Percentiles rank a stretch among this genome's conserved stretches.
Conservation (phyloP, 2,113 vertebrate species). For the Lathamus discolor region DNA sequence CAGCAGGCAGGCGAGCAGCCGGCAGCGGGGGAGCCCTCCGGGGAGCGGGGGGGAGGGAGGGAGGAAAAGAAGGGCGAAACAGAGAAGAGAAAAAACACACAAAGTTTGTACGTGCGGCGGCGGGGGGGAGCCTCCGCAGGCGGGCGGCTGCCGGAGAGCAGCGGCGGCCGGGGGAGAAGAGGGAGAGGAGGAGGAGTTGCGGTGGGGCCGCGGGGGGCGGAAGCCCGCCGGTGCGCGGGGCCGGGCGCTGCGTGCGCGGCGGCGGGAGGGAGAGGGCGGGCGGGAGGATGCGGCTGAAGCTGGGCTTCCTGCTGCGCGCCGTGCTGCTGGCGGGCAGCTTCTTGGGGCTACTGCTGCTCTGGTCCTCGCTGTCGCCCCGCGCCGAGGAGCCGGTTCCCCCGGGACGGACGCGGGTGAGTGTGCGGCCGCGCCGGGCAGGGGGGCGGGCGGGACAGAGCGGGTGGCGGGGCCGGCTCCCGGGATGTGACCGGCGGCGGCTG, state of each 20-base stretch:
- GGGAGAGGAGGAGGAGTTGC: not conserved
- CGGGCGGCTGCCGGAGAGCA: not conserved
- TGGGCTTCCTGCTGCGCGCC: constrained; percentile 87
- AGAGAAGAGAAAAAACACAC: not conserved
- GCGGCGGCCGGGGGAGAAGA: not conserved
- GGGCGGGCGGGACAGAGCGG: not conserved
- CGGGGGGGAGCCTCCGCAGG: not conserved
- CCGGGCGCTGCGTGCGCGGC: not conserved
- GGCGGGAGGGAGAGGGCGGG: not conserved
- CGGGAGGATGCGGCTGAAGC: constrained; percentile 85
- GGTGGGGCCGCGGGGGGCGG: not conserved
- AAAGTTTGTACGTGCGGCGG: not conserved
- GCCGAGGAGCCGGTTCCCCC: constrained; percentile 75
- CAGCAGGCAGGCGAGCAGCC: not conserved
- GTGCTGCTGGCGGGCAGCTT: constrained; percentile 83
- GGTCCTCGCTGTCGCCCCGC: constrained; percentile 85
- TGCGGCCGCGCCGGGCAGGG: not conserved
- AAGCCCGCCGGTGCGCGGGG: not conserved
- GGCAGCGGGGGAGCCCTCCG: not conserved
- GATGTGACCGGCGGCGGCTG: not conserved
- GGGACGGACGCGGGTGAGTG: constrained; percentile 77
- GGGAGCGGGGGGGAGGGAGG: not conserved
- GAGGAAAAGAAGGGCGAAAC: not conserved
- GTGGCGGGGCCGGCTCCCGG: not conserved
- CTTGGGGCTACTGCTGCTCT: constrained; percentile 85